Evolutionary conservation across 2,888 invertebrate genomes (phyloP).

Genomic region (Andricus quercusramuli): DNA sequence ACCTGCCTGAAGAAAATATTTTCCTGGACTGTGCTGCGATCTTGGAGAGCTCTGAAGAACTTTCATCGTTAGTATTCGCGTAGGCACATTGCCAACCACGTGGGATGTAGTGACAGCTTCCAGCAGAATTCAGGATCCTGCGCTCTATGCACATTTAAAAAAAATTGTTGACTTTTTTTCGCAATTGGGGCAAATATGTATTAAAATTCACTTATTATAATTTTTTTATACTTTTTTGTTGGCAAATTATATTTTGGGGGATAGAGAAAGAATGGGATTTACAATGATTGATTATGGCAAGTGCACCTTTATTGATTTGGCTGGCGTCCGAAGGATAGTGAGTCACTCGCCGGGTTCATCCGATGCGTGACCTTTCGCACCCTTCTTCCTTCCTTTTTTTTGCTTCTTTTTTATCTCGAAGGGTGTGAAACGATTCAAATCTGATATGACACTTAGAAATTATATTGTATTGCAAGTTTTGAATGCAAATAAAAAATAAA

Average conservation of each 20-base stretch:
- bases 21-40: constrained; percentile 17
- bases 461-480: background rate
- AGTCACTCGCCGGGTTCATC: background rate
- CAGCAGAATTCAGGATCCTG: background rate
- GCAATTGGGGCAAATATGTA: background rate
- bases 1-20: background rate
- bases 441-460: background rate
- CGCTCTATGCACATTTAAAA: background rate
- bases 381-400: constrained; percentile 16
- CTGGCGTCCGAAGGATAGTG: background rate
- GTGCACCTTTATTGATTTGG: constrained; percentile 22
- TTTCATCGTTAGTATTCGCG: background rate
- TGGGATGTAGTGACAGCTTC: background rate
- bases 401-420: background rate
- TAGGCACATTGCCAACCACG: background rate
- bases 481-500: background rate
- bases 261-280: background rate
- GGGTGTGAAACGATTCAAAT: background rate
- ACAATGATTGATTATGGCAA: background rate
- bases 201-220: background rate
- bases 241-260: background rate
- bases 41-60: background rate
- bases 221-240: background rate
- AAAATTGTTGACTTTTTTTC: background rate
- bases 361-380: background rate